Evolutionary conservation across 2,113 vertebrate species (phyloP).

Genomic region (Ploceus nigricollis): DNA sequence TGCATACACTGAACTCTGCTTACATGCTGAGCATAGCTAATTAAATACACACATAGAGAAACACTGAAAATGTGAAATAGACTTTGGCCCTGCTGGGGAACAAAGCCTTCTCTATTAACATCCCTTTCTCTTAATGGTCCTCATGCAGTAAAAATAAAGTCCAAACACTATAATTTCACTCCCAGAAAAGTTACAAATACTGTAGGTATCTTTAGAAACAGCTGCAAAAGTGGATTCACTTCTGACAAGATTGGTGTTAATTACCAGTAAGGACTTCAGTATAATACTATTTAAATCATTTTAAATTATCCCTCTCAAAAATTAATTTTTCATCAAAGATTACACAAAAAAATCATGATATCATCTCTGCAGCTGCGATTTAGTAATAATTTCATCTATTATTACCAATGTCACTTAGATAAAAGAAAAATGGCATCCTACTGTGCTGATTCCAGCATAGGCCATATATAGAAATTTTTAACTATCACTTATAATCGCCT

Average conservation of each 20-base stretch:
- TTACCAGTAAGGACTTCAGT: constrained; percentile 81
- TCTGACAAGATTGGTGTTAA: constrained; percentile 83
- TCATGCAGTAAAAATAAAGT: constrained; percentile 75
- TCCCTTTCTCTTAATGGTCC: constrained; percentile 67
- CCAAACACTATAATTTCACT: constrained; percentile 77
- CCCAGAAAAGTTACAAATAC: constrained; percentile 77
- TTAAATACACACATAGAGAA: constrained; percentile 9
- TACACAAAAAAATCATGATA: constrained; percentile 87
- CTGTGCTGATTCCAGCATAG: constrained; percentile 85
- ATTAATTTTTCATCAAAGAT: constrained; percentile 83
- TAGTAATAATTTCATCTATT: constrained; percentile 92
- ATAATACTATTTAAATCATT: constrained; percentile 87
- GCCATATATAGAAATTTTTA: constrained; percentile 93
- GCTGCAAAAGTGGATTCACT: constrained; percentile 79
- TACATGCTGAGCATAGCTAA: constrained; percentile 18
- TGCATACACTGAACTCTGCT: background rate
- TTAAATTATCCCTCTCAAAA: constrained; percentile 86
- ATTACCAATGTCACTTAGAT: constrained; percentile 91
- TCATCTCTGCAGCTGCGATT: constrained; percentile 88
- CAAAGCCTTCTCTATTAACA: constrained; percentile 68
- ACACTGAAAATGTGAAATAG: constrained; percentile 1
- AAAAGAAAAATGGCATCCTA: constrained; percentile 88
- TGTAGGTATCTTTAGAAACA: constrained; percentile 81
- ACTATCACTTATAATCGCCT: constrained; percentile 95
- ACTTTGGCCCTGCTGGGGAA: constrained; percentile 44